Percentiles rank a stretch among this genome's conserved stretches.
Evolutionary conservation across 2,797 vertebrate species (phyloP).

Genomic region (Sebastes trivittatus): DNA sequence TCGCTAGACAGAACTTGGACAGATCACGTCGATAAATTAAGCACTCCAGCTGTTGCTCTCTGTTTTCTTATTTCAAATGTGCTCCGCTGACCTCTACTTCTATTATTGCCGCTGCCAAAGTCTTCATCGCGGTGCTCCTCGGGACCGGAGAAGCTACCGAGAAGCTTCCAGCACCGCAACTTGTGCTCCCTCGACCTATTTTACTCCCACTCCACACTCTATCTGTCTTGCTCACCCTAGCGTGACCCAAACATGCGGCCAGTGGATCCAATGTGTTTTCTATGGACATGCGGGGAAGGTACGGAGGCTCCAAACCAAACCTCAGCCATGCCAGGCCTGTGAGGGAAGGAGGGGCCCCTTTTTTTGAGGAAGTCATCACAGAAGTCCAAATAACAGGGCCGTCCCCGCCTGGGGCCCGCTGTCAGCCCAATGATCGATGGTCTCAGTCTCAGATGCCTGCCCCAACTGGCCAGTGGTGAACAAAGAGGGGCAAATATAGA

Average conservation of each 20-base stretch:
- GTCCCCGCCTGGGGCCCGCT: conserved; percentile 78
- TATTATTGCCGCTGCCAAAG: conserved; percentile 47
- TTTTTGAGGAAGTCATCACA: conserved; percentile 77
- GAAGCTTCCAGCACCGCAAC: conserved; percentile 55
- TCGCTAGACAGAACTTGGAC: conserved; percentile 43
- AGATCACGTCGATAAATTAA: conserved; percentile 49
- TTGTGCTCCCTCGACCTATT: conserved; percentile 47
- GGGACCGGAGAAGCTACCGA: conserved; percentile 46
- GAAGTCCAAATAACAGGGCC: conserved; percentile 82
- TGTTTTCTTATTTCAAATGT: conserved; percentile 49
- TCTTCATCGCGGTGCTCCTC: conserved; percentile 34
- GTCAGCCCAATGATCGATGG: conserved; percentile 82
- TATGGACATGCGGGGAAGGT: conserved; percentile 71
- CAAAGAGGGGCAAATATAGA: conserved; percentile 81
- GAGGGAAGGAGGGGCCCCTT: conserved; percentile 73
- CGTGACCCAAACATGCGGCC: conserved; percentile 75
- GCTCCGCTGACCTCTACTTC: conserved; percentile 34
- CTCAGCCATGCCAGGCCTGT: conserved; percentile 76
- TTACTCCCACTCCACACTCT: conserved; percentile 67
- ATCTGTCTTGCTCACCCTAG: conserved; percentile 77
- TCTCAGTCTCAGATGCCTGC: conserved; percentile 69
- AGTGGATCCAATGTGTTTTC: conserved; percentile 70
- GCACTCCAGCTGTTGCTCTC: conserved; percentile 39
- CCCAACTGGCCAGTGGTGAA: conserved; percentile 75
- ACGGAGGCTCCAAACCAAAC: conserved; percentile 79